phyloP scores from a whole-genome alignment of 1,140 invertebrate genomes.

The Pogonus chalceus region DNA sequence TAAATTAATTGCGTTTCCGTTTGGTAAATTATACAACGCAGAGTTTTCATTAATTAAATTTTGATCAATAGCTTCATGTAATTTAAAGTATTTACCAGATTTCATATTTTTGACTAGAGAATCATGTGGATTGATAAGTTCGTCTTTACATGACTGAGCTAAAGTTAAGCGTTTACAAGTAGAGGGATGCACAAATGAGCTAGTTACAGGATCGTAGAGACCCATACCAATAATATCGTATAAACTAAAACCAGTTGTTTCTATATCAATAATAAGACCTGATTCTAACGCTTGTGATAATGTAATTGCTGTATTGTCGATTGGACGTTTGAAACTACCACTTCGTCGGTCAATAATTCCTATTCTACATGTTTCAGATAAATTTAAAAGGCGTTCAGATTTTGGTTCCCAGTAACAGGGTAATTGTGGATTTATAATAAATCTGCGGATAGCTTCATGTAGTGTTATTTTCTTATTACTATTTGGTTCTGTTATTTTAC shows the following conservation, averaged over 20 bases:
- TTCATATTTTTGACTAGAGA: conserved; percentile 69
- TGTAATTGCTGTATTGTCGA: conserved; percentile 51
- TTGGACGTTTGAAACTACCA: conserved; percentile 66
- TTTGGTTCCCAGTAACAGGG: conserved; percentile 72
- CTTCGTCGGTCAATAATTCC: conserved; percentile 73
- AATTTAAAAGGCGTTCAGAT: conserved; percentile 52
- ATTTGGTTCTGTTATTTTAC: conserved; percentile 71
- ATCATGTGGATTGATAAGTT: conserved; percentile 68
- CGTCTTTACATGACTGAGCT: conserved; percentile 63
- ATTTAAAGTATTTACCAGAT: conserved; percentile 56
- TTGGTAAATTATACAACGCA: conserved; percentile 57
- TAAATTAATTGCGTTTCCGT: conserved; percentile 51
- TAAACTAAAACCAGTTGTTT: conserved; percentile 67
- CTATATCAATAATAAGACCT: conserved; percentile 75
- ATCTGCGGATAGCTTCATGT: conserved; percentile 72
- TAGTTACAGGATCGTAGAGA: conserved; percentile 61
- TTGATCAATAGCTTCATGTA: conserved; percentile 64
- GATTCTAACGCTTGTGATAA: conserved; percentile 61
- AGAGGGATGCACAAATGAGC: conserved; percentile 71
- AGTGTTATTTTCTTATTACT: conserved; percentile 67
- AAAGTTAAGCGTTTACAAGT: conserved; percentile 68
- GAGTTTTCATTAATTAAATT: conserved; percentile 62
- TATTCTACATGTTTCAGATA: conserved; percentile 67
- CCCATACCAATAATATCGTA: conserved; percentile 76
- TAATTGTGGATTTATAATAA: conserved; percentile 65